phyloP scores from a whole-genome alignment of 2,113 vertebrate species.

The Bungarus multicinctus region DNA sequence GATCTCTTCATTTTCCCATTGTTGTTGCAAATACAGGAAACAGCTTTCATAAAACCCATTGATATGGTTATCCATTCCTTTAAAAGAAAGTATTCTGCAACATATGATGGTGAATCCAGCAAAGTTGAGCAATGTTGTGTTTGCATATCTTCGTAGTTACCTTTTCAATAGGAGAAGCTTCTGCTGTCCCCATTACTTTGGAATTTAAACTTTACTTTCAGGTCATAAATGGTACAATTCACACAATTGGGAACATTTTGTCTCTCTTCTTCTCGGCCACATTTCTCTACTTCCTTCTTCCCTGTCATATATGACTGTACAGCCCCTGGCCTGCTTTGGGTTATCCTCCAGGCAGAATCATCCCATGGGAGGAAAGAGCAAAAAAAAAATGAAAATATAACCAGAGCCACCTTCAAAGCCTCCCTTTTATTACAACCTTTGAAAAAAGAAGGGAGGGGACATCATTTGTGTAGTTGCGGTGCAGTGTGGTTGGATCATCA shows the following conservation, averaged over 20 bases:
- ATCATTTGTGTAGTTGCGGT: background rate
- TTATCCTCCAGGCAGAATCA: background rate
- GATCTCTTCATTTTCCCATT: too few relatives aligned
- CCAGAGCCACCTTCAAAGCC: background rate
- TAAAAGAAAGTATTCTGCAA: background rate
- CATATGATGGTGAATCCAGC: background rate
- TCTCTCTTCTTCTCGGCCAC: background rate
- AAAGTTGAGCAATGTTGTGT: background rate
- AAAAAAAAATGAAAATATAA: background rate
- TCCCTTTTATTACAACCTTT: background rate
- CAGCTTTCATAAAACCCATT: background rate
- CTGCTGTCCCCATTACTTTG: background rate
- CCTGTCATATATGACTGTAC: background rate
- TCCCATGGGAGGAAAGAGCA: background rate
- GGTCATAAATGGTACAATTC: background rate
- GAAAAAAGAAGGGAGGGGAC: background rate
- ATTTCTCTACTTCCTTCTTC: background rate
- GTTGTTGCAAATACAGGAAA: too few relatives aligned
- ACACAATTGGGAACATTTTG: background rate
- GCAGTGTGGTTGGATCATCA: background rate
- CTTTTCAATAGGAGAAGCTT: background rate
- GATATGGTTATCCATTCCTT: background rate
- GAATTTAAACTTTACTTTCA: background rate
- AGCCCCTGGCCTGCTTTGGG: background rate
- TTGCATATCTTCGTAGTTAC: background rate